Evolutionary conservation across 2,888 invertebrate genomes (phyloP), one percentile per base, ranked within the genome.

Genomic region (Drosophila kambysellisi): DNA sequence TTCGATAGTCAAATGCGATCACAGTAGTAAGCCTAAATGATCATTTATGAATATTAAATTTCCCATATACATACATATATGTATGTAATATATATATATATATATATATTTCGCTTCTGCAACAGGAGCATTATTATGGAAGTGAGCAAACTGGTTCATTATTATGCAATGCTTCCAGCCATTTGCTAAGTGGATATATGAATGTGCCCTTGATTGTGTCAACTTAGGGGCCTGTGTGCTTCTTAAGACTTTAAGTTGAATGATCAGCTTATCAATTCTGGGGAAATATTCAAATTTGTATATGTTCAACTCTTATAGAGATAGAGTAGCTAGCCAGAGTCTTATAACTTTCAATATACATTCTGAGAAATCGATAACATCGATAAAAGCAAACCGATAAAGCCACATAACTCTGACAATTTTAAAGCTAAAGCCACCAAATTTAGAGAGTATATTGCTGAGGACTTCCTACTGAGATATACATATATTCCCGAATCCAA

Each of bases 1-100:
- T 50, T 29, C 46, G 46, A 46, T 46, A 46, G 46, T 25, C 25
- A 46, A 46, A 46, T 46, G 25, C 25, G 46, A 25, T 25, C 46
- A 8, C 15, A 25, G 15, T 15, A 8, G 46, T 25, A 25, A 46
- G 4, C 25, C 25, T 2, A 46, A 46, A 46, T 8, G 46, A 46
- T 46, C 15, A 8, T 25, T 25, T 46, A 8, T 25, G 25, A 25
- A 46, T 20, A 46, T 20, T 20, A 46, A 20, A 20, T 12, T 7
- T 46, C 6, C 46, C 7, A 20, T 7, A 20, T 20, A 43, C 12
- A 43, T 6, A 11, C 11, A 43, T 3, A 6, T 11, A 43, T 12
- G 12, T 1, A 20, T 7, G 12, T 2, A 20, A n/a, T 11, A 20
- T 43, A 20, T 1, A 43, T 12, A n/a, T 3, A n/a, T 20, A 43